A percentile compares a stretch with the other conserved stretches of the same genome.
Evolutionary conservation across 2,113 vertebrate genomes (phyloP).

Genomic region (Psittacula cyanocephala): DNA sequence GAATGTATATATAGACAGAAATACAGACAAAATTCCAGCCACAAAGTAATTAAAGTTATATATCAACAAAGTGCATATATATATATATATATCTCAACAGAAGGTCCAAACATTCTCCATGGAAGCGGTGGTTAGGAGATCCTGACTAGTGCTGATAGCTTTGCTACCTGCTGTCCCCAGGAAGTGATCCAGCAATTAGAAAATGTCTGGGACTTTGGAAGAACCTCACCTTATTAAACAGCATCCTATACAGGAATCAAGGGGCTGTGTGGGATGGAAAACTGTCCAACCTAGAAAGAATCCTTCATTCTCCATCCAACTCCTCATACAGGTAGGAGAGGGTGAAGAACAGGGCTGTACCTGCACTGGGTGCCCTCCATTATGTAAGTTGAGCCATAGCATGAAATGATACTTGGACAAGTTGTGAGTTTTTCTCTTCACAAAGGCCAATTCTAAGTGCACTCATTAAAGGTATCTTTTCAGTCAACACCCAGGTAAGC

Average conservation of each 20-base stretch:
- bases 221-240: not conserved
- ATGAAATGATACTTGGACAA: not conserved
- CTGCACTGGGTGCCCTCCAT: not conserved
- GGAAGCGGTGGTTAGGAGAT: not conserved
- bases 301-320: rapidly evolving
- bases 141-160: not conserved
- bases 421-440: not conserved
- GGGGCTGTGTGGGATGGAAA: rapidly evolving
- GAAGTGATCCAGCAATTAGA: not conserved
- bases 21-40: not conserved
- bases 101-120: not conserved
- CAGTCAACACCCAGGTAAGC: not conserved
- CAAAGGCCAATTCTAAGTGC: not conserved
- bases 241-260: not conserved
- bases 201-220: not conserved
- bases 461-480: not conserved
- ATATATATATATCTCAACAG: not conserved
- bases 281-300: not conserved
- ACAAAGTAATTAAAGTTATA: not conserved
- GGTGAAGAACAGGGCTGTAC: not conserved
- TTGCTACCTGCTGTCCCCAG: not conserved
- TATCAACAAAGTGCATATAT: too few species aligned
- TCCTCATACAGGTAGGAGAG: not conserved
- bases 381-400: not conserved
- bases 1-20: not conserved